A percentile compares a stretch with the other conserved stretches of the same genome.
Conservation (phyloP, 1,140 invertebrate genomes). For the Venustaconcha ellipsiformis region DNA sequence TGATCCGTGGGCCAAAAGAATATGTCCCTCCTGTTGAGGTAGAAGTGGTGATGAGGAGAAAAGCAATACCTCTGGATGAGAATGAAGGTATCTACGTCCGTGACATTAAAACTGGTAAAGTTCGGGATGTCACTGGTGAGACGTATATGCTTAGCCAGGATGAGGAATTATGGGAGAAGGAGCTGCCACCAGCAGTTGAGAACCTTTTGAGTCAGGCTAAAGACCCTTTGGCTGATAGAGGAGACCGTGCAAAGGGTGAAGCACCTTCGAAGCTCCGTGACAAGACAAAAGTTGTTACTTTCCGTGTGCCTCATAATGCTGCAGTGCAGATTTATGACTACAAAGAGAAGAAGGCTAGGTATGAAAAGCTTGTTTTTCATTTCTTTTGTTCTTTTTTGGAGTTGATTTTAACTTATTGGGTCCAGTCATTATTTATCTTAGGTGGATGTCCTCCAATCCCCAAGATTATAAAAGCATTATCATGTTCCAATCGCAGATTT, state of each 20-base stretch:
- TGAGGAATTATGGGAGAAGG: constrained; percentile 73
- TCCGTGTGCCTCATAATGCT: constrained; percentile 73
- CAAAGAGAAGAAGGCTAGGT: constrained; percentile 72
- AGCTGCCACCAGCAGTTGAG: constrained; percentile 69
- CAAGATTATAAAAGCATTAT: no score
- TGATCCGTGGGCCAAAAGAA: constrained; percentile 69
- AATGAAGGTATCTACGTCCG: constrained; percentile 73
- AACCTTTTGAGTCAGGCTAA: constrained; percentile 59
- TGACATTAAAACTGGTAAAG: constrained; percentile 68
- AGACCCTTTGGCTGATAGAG: constrained; percentile 70
- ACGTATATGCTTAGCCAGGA: constrained; percentile 74
- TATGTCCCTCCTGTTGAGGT: constrained; percentile 71
- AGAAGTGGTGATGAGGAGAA: constrained; percentile 65
- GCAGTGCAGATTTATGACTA: constrained; percentile 74
- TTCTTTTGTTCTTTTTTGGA: no score
- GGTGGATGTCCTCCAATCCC: no score
- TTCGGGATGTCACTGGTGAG: constrained; percentile 70
- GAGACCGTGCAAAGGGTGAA: constrained; percentile 24
- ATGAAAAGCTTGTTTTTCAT: constrained; percentile 8
- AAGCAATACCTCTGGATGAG: constrained; percentile 70
- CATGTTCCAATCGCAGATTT: no score
- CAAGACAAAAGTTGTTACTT: constrained; percentile 69
- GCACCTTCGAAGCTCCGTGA: constrained; percentile 48
- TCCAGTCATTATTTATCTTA: no score
- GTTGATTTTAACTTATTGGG: no score